phyloP scores from a whole-genome alignment of 2,113 vertebrate genomes.

The Hepsetus odoe region DNA sequence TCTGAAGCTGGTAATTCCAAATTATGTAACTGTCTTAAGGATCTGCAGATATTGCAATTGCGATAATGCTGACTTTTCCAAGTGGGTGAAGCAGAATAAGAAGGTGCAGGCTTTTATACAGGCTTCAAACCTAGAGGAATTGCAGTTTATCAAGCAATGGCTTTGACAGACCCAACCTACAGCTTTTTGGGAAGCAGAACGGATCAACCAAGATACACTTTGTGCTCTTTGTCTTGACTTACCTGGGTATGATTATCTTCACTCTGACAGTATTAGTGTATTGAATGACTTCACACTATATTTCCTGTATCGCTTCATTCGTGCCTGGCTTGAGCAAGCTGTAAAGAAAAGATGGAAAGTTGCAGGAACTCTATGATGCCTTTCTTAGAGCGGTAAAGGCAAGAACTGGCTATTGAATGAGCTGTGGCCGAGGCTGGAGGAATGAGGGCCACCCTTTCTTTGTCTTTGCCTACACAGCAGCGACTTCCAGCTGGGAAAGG shows the following conservation, averaged over 20 bases:
- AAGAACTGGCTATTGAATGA: conserved; percentile 70
- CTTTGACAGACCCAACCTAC: not conserved
- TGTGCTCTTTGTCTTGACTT: conserved; percentile 58
- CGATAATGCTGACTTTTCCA: conserved; percentile 25
- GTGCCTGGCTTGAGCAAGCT: conserved; percentile 56
- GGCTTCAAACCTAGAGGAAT: not conserved
- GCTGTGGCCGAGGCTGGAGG: conserved; percentile 66
- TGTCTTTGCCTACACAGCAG: conserved; percentile 76
- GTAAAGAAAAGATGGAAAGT: conserved; percentile 57
- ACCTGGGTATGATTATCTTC: conserved; percentile 49
- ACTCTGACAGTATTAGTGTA: conserved; percentile 57
- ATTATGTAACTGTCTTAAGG: conserved; percentile 48
- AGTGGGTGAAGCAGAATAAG: conserved; percentile 17
- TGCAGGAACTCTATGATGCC: conserved; percentile 66
- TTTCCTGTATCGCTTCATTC: conserved; percentile 66
- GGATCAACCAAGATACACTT: conserved; percentile 65
- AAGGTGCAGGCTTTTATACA: conserved; percentile 8
- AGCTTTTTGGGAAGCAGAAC: conserved; percentile 56
- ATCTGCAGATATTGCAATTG: conserved; percentile 63
- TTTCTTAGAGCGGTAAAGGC: conserved; percentile 72
- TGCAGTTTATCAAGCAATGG: conserved; percentile 1
- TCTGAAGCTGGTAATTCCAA: not conserved
- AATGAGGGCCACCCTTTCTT: not conserved
- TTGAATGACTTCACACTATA: conserved; percentile 51
- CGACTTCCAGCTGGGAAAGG: conserved; percentile 67